Conservation (phyloP, 2,888 invertebrate genomes). For the Dasysyrphus albostriatus region DNA sequence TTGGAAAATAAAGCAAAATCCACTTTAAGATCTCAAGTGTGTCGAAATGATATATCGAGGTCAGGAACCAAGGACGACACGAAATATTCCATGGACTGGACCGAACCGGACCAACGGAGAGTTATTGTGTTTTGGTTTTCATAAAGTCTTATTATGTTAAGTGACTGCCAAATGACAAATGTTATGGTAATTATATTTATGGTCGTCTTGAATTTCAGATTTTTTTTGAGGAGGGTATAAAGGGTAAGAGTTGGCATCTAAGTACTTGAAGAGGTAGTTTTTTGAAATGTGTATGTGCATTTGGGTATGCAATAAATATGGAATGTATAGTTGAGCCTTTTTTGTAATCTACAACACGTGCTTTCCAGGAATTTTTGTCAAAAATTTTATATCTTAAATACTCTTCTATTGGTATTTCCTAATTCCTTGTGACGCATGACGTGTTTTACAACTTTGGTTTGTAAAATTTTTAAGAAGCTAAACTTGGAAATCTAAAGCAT, state of each 20-base stretch:
- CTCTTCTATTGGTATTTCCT: too few species aligned
- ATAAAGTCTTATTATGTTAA: constrained; percentile 10
- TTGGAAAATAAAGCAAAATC: constrained; percentile 30
- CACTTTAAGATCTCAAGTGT: constrained; percentile 44
- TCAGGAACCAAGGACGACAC: constrained; percentile 50
- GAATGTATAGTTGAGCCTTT: not conserved
- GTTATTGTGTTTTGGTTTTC: constrained; percentile 65
- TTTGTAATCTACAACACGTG: constrained; percentile 49
- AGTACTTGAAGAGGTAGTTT: constrained; percentile 7
- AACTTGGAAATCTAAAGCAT: too few species aligned
- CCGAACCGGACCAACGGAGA: constrained; percentile 64
- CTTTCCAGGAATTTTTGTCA: constrained; percentile 45
- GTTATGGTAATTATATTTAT: constrained; percentile 38
- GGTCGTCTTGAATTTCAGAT: constrained; percentile 54
- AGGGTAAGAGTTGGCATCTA: not conserved
- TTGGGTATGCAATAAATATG: constrained; percentile 1
- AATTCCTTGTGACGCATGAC: too few species aligned
- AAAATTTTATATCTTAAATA: not conserved
- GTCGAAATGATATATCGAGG: constrained; percentile 60
- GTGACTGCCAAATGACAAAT: constrained; percentile 58
- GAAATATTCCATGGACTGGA: not conserved
- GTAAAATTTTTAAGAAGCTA: too few species aligned
- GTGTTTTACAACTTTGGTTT: too few species aligned
- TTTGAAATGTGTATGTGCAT: constrained; percentile 3
- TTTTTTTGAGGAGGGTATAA: not conserved